Percentiles rank a stretch among this genome's conserved stretches.
Evolutionary conservation across 2,888 invertebrate genomes (phyloP).

Genomic region (Alitta virens): DNA sequence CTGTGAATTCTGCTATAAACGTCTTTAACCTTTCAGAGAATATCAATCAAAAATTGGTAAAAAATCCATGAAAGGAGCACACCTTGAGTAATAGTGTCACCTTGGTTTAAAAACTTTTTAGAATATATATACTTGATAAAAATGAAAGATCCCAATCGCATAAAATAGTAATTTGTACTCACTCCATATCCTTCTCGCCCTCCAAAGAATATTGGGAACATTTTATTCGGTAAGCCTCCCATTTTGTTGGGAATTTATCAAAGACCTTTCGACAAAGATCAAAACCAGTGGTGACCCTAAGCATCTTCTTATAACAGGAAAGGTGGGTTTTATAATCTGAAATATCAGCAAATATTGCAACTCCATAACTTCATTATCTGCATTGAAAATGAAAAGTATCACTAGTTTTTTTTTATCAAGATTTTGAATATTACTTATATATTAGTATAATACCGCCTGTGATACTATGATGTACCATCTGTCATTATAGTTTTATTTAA

Average conservation of each 20-base stretch:
- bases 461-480: too few species aligned
- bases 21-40: too few species aligned
- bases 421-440: background rate
- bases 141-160: too few species aligned
- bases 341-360: background rate
- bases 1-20: too few species aligned
- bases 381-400: background rate
- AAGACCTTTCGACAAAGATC: constrained; percentile 16
- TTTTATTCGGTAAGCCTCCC: constrained; percentile 14
- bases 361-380: background rate
- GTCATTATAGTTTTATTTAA: too few species aligned
- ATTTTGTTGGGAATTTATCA: constrained; percentile 14
- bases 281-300: constrained; percentile 3
- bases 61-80: too few species aligned
- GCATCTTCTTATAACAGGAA: constrained; percentile 11
- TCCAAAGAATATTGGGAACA: constrained; percentile 1
- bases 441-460: background rate
- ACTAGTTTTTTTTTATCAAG: background rate
- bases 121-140: too few species aligned
- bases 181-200: constrained; percentile 10
- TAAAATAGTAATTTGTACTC: too few species aligned
- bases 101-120: too few species aligned
- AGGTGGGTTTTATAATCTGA: constrained; percentile 12
- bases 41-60: too few species aligned
- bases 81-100: too few species aligned